Evolutionary conservation across 1,140 invertebrate species (phyloP).

Genomic region (Penaeus chinensis): DNA sequence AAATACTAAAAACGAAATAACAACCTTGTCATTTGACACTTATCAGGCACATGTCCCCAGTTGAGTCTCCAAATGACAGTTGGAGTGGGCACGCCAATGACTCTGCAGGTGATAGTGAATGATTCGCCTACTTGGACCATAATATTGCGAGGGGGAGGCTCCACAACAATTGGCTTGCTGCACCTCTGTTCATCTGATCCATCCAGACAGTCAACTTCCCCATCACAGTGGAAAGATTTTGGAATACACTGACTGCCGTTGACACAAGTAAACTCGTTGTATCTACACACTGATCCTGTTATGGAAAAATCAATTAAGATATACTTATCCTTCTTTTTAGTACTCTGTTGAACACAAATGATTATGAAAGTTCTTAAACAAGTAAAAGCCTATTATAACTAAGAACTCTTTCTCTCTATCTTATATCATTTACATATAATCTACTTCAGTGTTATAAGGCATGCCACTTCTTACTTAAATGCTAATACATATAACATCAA

Average conservation of each 20-base stretch:
- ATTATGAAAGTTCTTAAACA: not conserved
- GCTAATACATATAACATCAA: not conserved
- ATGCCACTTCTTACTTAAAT: no score
- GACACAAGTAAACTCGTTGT: slow-evolving; percentile 85
- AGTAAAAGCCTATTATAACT: not conserved
- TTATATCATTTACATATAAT: no score
- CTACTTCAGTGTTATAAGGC: no score
- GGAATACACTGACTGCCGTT: slow-evolving; percentile 89
- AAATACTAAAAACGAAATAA: not conserved
- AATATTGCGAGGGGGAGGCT: slow-evolving; percentile 78
- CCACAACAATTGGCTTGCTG: slow-evolving; percentile 75
- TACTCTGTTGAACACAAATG: no score
- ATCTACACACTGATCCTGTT: slow-evolving; percentile 78
- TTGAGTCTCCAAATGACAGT: slow-evolving; percentile 95
- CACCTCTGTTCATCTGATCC: slow-evolving; percentile 92
- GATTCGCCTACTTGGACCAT: slow-evolving; percentile 78
- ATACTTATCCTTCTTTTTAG: no score
- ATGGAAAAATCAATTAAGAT: slow-evolving; percentile 27
- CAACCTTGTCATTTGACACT: slow-evolving; percentile 80
- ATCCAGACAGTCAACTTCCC: slow-evolving; percentile 87
- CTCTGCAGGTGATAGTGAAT: slow-evolving; percentile 85
- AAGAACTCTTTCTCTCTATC: no score
- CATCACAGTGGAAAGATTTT: slow-evolving; percentile 93
- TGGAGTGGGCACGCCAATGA: slow-evolving; percentile 89
- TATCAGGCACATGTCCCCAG: slow-evolving; percentile 93